These are phyloP conservation scores for Leuciscus waleckii DNA, from an alignment of 2,797 vertebrate species.

Conservation along the genomic window DNA sequence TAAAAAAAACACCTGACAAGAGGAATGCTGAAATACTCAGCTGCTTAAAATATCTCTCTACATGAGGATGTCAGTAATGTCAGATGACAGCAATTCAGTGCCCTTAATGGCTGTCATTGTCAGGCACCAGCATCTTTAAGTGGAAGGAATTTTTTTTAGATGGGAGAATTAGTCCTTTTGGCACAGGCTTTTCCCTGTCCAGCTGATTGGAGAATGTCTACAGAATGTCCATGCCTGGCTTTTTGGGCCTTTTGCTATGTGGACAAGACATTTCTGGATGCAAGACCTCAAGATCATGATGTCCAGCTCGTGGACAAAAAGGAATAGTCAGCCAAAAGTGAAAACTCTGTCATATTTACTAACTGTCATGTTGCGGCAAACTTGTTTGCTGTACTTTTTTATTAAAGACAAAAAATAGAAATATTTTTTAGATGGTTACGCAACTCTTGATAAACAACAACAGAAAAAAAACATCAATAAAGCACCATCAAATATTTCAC, in stretches of 20 bases:
- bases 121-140: constrained; percentile 64
- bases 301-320: not conserved
- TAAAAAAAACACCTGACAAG: constrained; percentile 63
- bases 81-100: constrained; percentile 74
- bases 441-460: not conserved
- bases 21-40: constrained; percentile 56
- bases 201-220: constrained; percentile 68
- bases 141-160: constrained; percentile 74
- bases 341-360: not conserved
- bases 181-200: constrained; percentile 66
- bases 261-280: not conserved
- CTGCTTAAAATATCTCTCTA: constrained; percentile 69
- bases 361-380: not conserved
- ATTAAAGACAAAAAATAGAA: too few relatives aligned
- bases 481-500: not conserved
- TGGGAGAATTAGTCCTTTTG: constrained; percentile 72
- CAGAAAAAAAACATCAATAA: too few relatives aligned
- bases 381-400: not conserved
- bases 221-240: constrained; percentile 35
- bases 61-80: constrained; percentile 68
- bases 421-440: not conserved
- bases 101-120: constrained; percentile 76
- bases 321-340: not conserved
- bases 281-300: not conserved
- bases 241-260: constrained; percentile 7